Evolutionary conservation across 2,113 vertebrate genomes (phyloP).

Genomic region (Spea bombifrons): DNA sequence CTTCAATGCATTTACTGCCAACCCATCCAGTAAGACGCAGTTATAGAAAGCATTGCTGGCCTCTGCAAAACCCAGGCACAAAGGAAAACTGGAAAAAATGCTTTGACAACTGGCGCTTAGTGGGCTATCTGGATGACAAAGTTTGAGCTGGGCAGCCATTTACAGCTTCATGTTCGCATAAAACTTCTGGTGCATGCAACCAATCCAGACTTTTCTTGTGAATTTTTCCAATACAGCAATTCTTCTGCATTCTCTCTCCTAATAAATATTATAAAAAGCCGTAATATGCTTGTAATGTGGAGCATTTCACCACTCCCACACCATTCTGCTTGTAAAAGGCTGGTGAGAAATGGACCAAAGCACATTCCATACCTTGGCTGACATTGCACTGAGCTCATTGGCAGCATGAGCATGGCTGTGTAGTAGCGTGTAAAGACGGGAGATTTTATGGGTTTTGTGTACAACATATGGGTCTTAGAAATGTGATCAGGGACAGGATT

Average conservation of each 20-base stretch:
- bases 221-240: constrained; percentile 18
- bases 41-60: constrained; percentile 15
- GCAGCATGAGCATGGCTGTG: constrained; percentile 29
- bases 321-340: constrained; percentile 35
- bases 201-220: constrained; percentile 8
- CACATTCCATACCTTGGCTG: constrained; percentile 40
- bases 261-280: constrained; percentile 17
- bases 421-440: constrained; percentile 18
- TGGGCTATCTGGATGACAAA: constrained; percentile 37
- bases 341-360: constrained; percentile 35
- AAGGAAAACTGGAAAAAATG: constrained; percentile 17
- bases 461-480: constrained; percentile 20
- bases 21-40: too few species aligned
- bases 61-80: neutral
- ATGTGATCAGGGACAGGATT: constrained; percentile 4
- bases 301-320: constrained; percentile 29
- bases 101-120: constrained; percentile 17
- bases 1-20: too few species aligned
- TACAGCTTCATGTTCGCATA: constrained; percentile 30
- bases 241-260: constrained; percentile 13
- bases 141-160: constrained; percentile 29
- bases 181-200: constrained; percentile 39
- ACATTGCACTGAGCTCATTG: constrained; percentile 25
- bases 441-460: neutral
- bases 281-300: constrained; percentile 30